Percentiles rank a stretch among this genome's conserved stretches.
Evolutionary conservation across 2,888 invertebrate species (phyloP).

Genomic region (Melieria crassipennis): DNA sequence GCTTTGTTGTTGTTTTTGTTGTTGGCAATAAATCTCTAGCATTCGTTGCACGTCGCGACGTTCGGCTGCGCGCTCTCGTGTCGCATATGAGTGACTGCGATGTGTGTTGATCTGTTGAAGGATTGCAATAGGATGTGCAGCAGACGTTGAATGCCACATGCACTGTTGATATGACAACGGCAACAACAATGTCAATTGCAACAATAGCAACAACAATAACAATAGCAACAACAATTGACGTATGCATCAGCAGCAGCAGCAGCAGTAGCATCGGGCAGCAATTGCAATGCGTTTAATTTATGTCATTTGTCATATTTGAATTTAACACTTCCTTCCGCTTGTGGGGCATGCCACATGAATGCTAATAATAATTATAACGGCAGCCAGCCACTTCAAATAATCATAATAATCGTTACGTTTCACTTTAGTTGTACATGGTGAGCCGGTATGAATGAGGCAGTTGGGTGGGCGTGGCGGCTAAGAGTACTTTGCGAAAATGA

Average conservation of each 20-base stretch:
- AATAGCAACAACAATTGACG: neutral
- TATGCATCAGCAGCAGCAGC: neutral
- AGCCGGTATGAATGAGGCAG: neutral
- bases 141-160: slow-evolving; percentile 14
- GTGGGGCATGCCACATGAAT: slow-evolving; percentile 27
- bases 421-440: neutral
- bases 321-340: slow-evolving; percentile 47
- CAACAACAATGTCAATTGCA: no score
- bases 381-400: no score
- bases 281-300: slow-evolving; percentile 41
- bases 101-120: neutral
- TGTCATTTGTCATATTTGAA: slow-evolving; percentile 48
- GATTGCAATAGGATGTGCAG: slow-evolving; percentile 8
- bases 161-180: neutral
- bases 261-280: neutral
- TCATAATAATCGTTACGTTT: no score
- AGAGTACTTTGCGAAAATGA: neutral
- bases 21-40: neutral
- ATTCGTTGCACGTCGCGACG: no score
- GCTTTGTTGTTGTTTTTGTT: no score
- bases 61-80: no score
- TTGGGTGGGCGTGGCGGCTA: neutral
- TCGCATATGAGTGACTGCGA: no score
- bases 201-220: neutral
- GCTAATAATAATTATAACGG: slow-evolving; percentile 13